These are phyloP conservation scores for Allolobophora icterica DNA, from an alignment of 2,888 invertebrate species.

Conservation along the genomic window DNA sequence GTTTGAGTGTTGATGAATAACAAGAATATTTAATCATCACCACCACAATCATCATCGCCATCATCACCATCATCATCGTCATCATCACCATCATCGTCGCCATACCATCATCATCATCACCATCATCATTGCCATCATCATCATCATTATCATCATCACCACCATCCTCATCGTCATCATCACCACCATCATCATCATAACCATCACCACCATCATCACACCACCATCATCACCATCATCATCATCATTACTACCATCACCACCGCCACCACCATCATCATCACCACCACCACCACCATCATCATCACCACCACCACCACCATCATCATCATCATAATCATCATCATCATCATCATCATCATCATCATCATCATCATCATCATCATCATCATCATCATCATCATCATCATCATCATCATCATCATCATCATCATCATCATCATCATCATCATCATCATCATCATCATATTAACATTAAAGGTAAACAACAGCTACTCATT, in stretches of 20 bases:
- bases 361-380: constrained; percentile 13
- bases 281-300: constrained; percentile 42
- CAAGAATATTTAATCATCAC: not conserved
- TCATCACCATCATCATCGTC: constrained; percentile 44
- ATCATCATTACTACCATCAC: too few species aligned
- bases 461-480: not conserved
- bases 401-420: constrained; percentile 21
- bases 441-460: constrained; percentile 26
- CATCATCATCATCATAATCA: constrained; percentile 45
- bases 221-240: constrained; percentile 19
- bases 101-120: constrained; percentile 44
- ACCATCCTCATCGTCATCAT: not conserved
- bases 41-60: not conserved
- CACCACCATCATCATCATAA: not conserved
- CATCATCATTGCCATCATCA: constrained; percentile 33
- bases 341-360: constrained; percentile 38
- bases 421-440: constrained; percentile 5
- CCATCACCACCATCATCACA: not conserved
- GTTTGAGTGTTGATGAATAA: too few species aligned
- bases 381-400: constrained; percentile 1
- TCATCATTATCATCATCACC: not conserved
- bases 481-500: not conserved
- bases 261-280: not conserved
- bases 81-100: constrained; percentile 43
- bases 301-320: constrained; percentile 43